Evolutionary conservation across 2,888 invertebrate species (phyloP), one percentile per base, ranked within the genome.

Genomic region (Ametastegia equiseti): DNA sequence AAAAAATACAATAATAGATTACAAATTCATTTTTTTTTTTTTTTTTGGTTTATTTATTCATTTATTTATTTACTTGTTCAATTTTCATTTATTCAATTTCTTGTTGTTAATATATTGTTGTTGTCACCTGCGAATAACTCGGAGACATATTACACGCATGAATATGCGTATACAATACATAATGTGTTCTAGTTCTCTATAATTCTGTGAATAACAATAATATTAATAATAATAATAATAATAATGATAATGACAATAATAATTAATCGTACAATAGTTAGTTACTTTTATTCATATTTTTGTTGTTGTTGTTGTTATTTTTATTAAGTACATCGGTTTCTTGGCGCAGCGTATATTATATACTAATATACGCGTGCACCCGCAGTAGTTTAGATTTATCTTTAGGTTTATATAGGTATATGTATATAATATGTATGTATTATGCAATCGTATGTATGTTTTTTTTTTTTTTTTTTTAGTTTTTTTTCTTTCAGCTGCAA

Each of bases 311-410:
- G 15, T 36, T 33, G 39, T 67, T 67, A 39, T 60, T 60, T 67
- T 89, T 30, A 80, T 80, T 90, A 90, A 90, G 90, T 90, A 90
- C 89, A 89, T 86, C 85, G 86, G 86, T n/a, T n/a, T n/a, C n/a
- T n/a, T n/a, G n/a, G n/a, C n/a, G n/a, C n/a, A n/a, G n/a, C n/a
- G n/a, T n/a, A n/a, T n/a, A n/a, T n/a, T n/a, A n/a, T n/a, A n/a
- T n/a, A n/a, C n/a, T n/a, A n/a, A n/a, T n/a, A n/a, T n/a, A n/a
- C n/a, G n/a, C 85, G 81, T 80, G 84, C 86, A 86, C 86, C 84
- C n/a, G 39, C 39, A 27, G 19, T 67, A n/a, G 39, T n/a, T 9
- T 50, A 13, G 36, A 15, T n/a, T 50, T 42, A 50, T 50, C 33
- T 75, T 30, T 57, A 27, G 6, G 23, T 39, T 69, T 69, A 39